Base-by-base conservation (phyloP, 2,113 vertebrate species). In the Anser cygnoides region DNA sequence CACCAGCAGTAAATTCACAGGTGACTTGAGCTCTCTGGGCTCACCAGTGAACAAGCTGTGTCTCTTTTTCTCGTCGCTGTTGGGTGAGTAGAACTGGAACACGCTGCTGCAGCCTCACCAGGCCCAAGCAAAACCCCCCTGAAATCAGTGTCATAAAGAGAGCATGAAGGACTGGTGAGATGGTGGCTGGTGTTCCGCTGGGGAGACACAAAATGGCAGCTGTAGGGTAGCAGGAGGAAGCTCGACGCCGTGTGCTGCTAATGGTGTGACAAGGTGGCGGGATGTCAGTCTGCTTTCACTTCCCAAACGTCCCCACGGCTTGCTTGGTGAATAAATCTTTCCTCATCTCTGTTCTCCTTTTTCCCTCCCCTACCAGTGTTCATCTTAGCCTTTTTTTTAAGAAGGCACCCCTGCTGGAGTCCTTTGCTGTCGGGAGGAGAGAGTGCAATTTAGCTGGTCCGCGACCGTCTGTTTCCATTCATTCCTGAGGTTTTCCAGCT, bases 401-500 rank as follows among this genome's bases (percentile, higher is more conserved):
- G 63, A 86, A 78, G 13, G 52, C 82, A 70, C 70, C 77, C 43
- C 5, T 3, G 50, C 59, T 65, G 55, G 17, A 82, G 17, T 70
- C 59, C 35, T 84, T 70, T 88, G 77, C 73, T 84, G 81, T 49
- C 15, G 11, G 59, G 65, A 55, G 82, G 74, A 93, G 59, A 91
- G 75, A 59, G 33, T 18, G 61, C 41, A 58, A n/a, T 83, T 87
- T 59, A 91, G 93, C 93, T 87, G 57, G 37, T 71, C 80, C 63
- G 79, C 79, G 78, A 63, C 61, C 3, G 62, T 92, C 96, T 97
- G 93, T 97, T 97, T 97, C 85, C 90, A 92, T 79, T 97, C 94
- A 96, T 92, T 93, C 84, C 89, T 80, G 94, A 97, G 94, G 93
- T 85, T 86, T 93, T 95, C 89, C 92, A 96, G 95, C 95, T 95